Evolutionary conservation across 2,797 vertebrate genomes (phyloP), one percentile per base, ranked within the genome.

Genomic region (Poeciliopsis infans): DNA sequence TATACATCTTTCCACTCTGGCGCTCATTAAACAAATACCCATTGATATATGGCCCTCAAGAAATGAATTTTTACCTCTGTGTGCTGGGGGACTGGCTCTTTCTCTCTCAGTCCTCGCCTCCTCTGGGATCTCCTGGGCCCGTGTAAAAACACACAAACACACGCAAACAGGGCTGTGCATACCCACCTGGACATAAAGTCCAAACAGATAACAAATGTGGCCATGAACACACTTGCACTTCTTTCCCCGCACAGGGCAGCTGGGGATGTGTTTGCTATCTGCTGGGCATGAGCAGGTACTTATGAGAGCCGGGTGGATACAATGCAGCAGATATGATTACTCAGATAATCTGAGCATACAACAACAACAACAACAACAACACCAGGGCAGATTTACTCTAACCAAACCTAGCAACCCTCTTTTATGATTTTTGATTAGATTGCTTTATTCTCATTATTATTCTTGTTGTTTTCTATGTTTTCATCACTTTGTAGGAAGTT

Each of bases 21-120:
- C 90, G 95, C 96, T 97, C 96, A 97, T 97, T 98, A 97, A 98
- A 97, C 97, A 97, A 97, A 97, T 95, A 84, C 94, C 82, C 77
- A 82, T 93, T 97, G 96, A 97, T 96, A 90, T 96, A 96, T 97
- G 90, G 96, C 93, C 96, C 95, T 96, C 95, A 94, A 96, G 95
- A 96, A 97, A 96, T 96, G 93, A 96, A 96, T 96, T 95, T 97
- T 96, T 95, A 94, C 94, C 92, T 33, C 87, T 93, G 88, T 64
- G 85, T 80, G 87, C 85, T 87, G 83, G 87, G 90, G 90, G 90
- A 91, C 90, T 49, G 81, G 78, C 87, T 89, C 89, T 80, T 82
- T 72, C 85, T 79, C 82, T 72, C 83, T 81, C 78, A 8, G 70
- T 85, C 79, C 83, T 33, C 74, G 78, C 85, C 82, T 84, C 53